Base-by-base conservation (phyloP, 2,113 vertebrate species). In the Anguilla rostrata region DNA sequence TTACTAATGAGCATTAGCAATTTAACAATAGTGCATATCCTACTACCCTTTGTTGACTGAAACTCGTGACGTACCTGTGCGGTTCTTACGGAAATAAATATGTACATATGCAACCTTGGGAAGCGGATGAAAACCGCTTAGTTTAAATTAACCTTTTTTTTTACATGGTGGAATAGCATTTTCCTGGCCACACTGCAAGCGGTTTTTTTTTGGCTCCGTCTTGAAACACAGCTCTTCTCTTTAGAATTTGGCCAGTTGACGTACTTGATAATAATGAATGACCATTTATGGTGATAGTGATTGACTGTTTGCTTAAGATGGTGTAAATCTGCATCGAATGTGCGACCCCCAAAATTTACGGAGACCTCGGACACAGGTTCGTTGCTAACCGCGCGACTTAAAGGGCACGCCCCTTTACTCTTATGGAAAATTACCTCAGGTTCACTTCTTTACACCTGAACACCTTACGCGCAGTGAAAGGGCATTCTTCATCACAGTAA, bases 61-160 rank as follows among this genome's bases (percentile, higher is more conserved):
- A 66, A 66, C 60, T 34, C 66, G 9, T 84, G 84, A 84, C 66
- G 84, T 84, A 43, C 49, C 39, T 84, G 63, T 78, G 66, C 41
- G 22, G 83, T 63, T 78, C 75, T n/a, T 71, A 84, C 71, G 84
- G 46, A 78, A 40, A 84, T 8, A 78, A 78, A n/a, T 14, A 9
- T 22, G 71, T 75, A 29, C 71, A 75, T 75, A 11, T 75, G 71
- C 71, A 75, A 75, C 71, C 71, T 75, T 34, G 5, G 5, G 8
- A 75, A 75, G 71, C 71, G 71, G 71, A 34, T 26, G 71, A 75
- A 75, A 26, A 11, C n/a, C 11, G 34, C 9, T 75, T 1, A 29
- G 71, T 26, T 34, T 75, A n/a, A 75, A n/a, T 75, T 75, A n/a
- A 75, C 3, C 71, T 26, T 11, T 5, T 75, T 63, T 29, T 75